These are phyloP conservation scores for Eulemur mongoz DNA, from an alignment of 2,797 vertebrate genomes.

Conservation along the genomic window DNA sequence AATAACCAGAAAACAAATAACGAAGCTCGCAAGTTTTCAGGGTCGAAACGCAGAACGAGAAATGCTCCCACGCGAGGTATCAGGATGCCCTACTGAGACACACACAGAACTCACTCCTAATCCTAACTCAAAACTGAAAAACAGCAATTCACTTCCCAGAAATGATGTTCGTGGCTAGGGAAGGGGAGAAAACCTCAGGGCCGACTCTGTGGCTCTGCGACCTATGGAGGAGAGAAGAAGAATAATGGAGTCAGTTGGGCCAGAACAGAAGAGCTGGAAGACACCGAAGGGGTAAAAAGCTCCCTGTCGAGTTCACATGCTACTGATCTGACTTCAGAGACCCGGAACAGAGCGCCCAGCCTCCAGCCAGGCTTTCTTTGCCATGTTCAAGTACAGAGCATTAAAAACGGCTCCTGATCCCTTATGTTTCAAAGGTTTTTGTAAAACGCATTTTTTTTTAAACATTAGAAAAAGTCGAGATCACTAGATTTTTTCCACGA, in stretches of 20 bases:
- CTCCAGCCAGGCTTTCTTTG: not conserved
- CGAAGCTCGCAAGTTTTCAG: rapidly evolving
- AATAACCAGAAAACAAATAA: slow-evolving; percentile 52
- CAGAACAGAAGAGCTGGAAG: not conserved
- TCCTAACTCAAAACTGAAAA: not conserved
- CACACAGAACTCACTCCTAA: not conserved
- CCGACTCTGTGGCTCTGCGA: not conserved
- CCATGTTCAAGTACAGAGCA: not conserved
- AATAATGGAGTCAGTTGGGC: not conserved
- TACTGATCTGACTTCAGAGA: slow-evolving; percentile 20
- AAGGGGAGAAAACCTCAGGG: not conserved
- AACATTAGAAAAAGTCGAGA: not conserved
- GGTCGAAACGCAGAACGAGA: not conserved
- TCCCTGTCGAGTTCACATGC: not conserved
- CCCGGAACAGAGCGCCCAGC: not conserved
- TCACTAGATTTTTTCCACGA: not conserved
- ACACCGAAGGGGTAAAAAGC: not conserved
- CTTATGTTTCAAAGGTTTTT: slow-evolving; percentile 43
- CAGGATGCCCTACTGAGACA: not conserved
- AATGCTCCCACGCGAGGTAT: rapidly evolving
- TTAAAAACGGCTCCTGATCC: not conserved
- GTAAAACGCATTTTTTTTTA: slow-evolving; percentile 9
- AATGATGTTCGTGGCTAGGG: not conserved
- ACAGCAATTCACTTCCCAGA: not conserved
- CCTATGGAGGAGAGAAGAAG: not conserved